Percentiles rank a stretch among this genome's conserved stretches.
Conservation (phyloP, 2,888 invertebrate species). For the Cyaniris semiargus region DNA sequence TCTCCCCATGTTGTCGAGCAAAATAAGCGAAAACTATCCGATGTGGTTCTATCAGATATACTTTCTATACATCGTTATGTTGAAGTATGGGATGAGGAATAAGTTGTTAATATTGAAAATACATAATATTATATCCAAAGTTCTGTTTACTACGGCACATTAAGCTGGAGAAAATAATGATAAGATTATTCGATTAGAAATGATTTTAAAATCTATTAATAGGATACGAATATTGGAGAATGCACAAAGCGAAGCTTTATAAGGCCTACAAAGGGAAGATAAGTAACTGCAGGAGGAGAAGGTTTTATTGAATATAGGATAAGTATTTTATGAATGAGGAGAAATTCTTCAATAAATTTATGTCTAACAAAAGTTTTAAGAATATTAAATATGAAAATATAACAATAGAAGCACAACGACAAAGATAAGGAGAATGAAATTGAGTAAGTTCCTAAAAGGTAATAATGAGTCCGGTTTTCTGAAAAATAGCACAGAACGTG, state of each 20-base stretch:
- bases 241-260: neutral
- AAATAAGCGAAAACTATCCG: slow-evolving; percentile 16
- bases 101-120: neutral
- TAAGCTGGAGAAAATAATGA: neutral
- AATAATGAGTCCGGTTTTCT: neutral
- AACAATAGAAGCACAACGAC: neutral
- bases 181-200: neutral
- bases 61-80: neutral
- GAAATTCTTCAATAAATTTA: neutral
- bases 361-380: neutral
- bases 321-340: neutral
- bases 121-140: neutral
- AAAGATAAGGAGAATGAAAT: neutral
- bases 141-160: neutral
- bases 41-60: neutral
- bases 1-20: slow-evolving; percentile 30
- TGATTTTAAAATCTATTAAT: neutral
- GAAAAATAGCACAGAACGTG: neutral
- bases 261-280: neutral
- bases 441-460: neutral
- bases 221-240: neutral
- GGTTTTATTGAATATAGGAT: neutral
- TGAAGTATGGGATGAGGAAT: neutral
- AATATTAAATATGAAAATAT: neutral
- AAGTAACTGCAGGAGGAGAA: neutral